These are phyloP conservation scores for Oxyura jamaicensis DNA, from an alignment of 2,113 vertebrate genomes.

Conservation along the genomic window DNA sequence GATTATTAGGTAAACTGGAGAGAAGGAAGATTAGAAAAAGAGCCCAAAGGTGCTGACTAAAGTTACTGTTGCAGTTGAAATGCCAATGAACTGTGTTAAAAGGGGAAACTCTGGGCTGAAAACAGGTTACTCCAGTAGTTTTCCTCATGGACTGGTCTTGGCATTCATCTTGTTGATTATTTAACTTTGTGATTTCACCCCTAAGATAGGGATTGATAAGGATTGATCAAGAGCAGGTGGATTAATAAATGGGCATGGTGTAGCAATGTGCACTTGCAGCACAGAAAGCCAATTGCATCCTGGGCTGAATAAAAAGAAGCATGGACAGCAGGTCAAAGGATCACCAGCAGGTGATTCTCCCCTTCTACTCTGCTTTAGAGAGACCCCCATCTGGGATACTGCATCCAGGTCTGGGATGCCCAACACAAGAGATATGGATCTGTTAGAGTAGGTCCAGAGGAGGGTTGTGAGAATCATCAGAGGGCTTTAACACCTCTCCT, in stretches of 20 bases:
- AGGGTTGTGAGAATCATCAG: neutral
- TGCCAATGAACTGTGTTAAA: neutral
- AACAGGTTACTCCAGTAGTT: neutral
- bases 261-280: too few relatives aligned
- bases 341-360: neutral
- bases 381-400: neutral
- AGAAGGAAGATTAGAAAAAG: neutral
- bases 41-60: neutral
- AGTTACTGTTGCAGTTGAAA: neutral
- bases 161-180: neutral
- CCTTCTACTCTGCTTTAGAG: neutral
- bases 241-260: too few relatives aligned
- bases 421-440: neutral
- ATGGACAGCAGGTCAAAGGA: neutral
- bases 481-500: neutral
- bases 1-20: constrained; percentile 1
- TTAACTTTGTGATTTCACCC: neutral
- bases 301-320: neutral
- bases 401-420: neutral
- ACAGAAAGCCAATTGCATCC: too few relatives aligned
- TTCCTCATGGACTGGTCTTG: neutral
- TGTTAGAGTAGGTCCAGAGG: neutral
- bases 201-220: neutral
- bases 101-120: neutral
- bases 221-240: too few relatives aligned